phyloP scores from a whole-genome alignment of 2,888 invertebrate genomes.

The Phragmatobia fuliginosa region DNA sequence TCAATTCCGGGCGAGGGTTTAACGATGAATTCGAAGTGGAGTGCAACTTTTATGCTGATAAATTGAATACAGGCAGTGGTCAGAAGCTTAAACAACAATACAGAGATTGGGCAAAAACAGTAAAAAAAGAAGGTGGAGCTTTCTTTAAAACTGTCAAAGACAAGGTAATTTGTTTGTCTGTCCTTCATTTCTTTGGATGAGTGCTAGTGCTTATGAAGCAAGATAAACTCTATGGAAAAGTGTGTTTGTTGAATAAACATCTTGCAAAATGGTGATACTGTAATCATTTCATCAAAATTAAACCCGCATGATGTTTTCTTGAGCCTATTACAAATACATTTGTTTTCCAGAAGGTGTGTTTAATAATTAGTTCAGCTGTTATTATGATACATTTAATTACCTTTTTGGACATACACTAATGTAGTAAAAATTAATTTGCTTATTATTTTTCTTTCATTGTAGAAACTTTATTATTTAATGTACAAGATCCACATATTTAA shows the following conservation, averaged over 20 bases:
- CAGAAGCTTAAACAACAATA: slow-evolving; percentile 83
- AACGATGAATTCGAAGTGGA: slow-evolving; percentile 98
- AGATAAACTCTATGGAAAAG: background rate
- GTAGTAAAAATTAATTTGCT: background rate
- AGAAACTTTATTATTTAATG: background rate
- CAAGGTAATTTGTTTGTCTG: slow-evolving; percentile 86
- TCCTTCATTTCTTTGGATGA: background rate
- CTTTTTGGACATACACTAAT: background rate
- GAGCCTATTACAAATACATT: background rate
- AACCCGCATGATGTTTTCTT: background rate
- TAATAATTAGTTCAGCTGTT: background rate
- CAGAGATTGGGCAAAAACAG: slow-evolving; percentile 92
- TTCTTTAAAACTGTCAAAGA: slow-evolving; percentile 95
- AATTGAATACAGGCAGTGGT: slow-evolving; percentile 81
- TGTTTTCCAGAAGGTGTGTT: background rate
- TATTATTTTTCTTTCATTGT: background rate
- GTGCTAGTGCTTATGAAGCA: background rate
- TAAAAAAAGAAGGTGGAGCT: slow-evolving; percentile 93
- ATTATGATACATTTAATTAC: background rate
- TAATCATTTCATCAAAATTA: background rate
- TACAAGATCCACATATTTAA: background rate
- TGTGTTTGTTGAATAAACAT: background rate
- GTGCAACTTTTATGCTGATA: slow-evolving; percentile 85
- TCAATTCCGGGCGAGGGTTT: slow-evolving; percentile 97
- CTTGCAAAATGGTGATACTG: background rate